Evolutionary conservation across 92 coral and sea anemone genomes (phyloP).

Genomic region (Parazoanthus atlanticus): DNA sequence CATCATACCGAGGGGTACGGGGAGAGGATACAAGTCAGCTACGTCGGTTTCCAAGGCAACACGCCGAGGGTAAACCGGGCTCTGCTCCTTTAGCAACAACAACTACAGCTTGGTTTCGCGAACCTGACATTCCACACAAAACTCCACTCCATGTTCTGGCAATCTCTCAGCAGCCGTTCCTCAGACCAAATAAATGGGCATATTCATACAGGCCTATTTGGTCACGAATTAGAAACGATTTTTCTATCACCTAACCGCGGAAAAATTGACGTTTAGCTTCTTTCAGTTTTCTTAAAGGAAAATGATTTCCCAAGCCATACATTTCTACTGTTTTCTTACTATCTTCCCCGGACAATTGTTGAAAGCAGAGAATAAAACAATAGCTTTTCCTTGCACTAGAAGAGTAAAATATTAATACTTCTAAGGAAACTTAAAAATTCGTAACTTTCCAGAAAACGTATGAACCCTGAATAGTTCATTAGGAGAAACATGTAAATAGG

Average conservation of each 20-base stretch:
- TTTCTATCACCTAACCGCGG: not conserved
- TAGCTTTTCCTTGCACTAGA: not conserved
- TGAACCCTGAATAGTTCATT: not conserved
- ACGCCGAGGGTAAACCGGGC: conserved; percentile 73
- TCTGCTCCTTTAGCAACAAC: conserved; percentile 76
- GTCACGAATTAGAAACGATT: conserved; percentile 13
- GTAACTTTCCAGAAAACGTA: not conserved
- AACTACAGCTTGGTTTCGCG: conserved; percentile 71
- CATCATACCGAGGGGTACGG: conserved; percentile 55
- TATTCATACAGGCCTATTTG: conserved; percentile 86
- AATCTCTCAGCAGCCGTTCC: conserved; percentile 82
- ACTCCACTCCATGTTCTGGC: conserved; percentile 93
- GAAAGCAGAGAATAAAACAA: not conserved
- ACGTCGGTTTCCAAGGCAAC: conserved; percentile 76
- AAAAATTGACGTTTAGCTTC: not conserved
- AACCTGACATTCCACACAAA: conserved; percentile 64
- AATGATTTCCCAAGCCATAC: too few species aligned
- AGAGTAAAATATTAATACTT: not conserved
- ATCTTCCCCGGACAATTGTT: not conserved
- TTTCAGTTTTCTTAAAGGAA: not conserved
- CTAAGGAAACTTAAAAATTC: not conserved
- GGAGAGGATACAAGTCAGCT: conserved; percentile 60
- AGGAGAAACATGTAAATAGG: not conserved
- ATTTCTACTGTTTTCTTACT: not conserved
- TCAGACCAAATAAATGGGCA: conserved; percentile 81